A percentile compares a stretch with the other conserved stretches of the same genome.
Conservation (phyloP, 2,113 vertebrate genomes). For the Galeopterus variegatus region DNA sequence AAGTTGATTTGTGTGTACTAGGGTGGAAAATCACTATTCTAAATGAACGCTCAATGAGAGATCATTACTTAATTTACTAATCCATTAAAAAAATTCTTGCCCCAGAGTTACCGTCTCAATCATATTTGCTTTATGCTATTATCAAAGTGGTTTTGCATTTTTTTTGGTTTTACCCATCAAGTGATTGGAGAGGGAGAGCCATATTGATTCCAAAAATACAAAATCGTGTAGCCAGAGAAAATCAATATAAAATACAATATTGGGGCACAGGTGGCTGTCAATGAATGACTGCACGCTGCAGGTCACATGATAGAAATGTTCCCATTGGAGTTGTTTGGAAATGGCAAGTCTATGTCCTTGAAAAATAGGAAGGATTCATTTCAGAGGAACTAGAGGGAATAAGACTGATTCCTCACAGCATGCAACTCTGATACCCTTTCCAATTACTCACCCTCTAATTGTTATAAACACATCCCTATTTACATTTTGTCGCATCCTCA, state of each 20-base stretch:
- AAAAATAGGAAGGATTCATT: background rate
- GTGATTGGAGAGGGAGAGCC: background rate
- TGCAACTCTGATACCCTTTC: background rate
- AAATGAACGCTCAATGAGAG: background rate
- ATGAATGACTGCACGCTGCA: background rate
- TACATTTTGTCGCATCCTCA: background rate
- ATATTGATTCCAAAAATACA: background rate
- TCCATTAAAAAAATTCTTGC: background rate
- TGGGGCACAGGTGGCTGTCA: too few relatives aligned
- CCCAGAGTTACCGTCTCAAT: background rate
- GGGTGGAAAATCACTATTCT: background rate
- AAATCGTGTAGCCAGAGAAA: background rate
- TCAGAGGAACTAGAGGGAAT: background rate
- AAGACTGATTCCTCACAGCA: background rate
- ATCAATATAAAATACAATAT: background rate
- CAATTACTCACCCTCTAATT: background rate
- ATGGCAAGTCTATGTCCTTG: background rate
- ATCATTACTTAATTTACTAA: background rate
- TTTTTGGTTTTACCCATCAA: background rate
- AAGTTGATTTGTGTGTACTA: background rate
- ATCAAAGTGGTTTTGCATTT: slow-evolving; percentile 28
- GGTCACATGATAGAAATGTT: background rate
- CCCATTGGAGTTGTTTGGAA: background rate
- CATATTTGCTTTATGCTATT: slow-evolving; percentile 23
- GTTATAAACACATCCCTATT: background rate